These are phyloP conservation scores for Xyliphius kryptos DNA, from an alignment of 2,113 vertebrate species.

Conservation along the genomic window DNA sequence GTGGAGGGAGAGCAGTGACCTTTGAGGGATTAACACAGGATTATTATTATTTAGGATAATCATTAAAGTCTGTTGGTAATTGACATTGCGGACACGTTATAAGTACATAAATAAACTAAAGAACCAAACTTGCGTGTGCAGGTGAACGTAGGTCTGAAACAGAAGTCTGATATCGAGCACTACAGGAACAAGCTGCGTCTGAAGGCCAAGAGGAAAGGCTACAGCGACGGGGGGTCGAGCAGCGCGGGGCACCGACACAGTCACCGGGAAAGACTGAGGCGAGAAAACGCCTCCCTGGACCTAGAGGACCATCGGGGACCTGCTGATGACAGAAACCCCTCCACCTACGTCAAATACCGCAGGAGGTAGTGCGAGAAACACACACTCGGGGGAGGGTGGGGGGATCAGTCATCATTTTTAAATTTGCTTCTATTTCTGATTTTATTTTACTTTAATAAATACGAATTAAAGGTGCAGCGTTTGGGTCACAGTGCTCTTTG, in stretches of 20 bases:
- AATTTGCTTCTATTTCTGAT: too few relatives aligned
- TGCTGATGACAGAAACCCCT: constrained; percentile 73
- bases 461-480: too few relatives aligned
- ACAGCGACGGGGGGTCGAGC: constrained; percentile 78
- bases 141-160: constrained; percentile 87
- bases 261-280: constrained; percentile 52
- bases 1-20: too few relatives aligned
- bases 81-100: too few relatives aligned
- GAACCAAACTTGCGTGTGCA: too few relatives aligned
- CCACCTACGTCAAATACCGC: constrained; percentile 71
- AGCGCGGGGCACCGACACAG: constrained; percentile 50
- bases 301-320: constrained; percentile 78
- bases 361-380: constrained; percentile 63
- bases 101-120: neutral
- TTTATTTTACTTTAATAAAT: too few relatives aligned
- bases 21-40: too few relatives aligned
- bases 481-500: too few relatives aligned
- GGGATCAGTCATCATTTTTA: constrained; percentile 19
- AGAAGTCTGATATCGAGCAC: constrained; percentile 97
- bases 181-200: constrained; percentile 95
- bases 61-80: too few relatives aligned
- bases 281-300: constrained; percentile 72
- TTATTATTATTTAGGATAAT: too few relatives aligned
- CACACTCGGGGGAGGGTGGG: neutral
- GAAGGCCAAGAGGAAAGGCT: constrained; percentile 90